These are phyloP conservation scores for Calliopsis andreniformis DNA, from an alignment of 1,140 invertebrate genomes.

Conservation along the genomic window DNA sequence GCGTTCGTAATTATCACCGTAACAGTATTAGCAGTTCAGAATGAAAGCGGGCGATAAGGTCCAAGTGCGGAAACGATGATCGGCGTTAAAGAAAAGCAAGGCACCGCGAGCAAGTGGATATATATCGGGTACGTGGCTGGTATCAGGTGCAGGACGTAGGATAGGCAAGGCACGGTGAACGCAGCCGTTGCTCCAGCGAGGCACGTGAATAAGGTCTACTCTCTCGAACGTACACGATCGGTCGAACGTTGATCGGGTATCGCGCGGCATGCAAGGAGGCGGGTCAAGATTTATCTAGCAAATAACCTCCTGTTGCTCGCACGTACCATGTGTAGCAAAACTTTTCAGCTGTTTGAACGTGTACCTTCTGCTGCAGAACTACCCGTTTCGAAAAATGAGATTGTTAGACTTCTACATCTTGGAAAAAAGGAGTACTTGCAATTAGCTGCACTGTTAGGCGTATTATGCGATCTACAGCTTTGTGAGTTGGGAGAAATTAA, in stretches of 20 bases:
- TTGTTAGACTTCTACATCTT: no score
- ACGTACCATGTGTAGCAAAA: constrained; percentile 64
- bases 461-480: no score
- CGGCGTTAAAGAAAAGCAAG: constrained; percentile 32
- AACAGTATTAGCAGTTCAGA: constrained; percentile 35
- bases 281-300: constrained; percentile 71
- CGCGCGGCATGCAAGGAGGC: constrained; percentile 70
- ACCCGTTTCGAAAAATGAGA: constrained; percentile 14
- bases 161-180: constrained; percentile 37
- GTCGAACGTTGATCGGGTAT: constrained; percentile 68
- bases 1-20: constrained; percentile 29
- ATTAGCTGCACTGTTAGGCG: no score
- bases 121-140: constrained; percentile 20
- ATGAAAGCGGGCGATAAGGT: constrained; percentile 20
- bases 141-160: constrained; percentile 65
- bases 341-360: constrained; percentile 42
- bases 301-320: constrained; percentile 70
- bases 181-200: constrained; percentile 39
- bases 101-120: background rate
- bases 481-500: no score
- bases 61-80: constrained; percentile 40
- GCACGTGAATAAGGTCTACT: constrained; percentile 63
- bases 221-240: constrained; percentile 61
- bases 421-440: background rate
- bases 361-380: constrained; percentile 9